Conservation (phyloP, 2,113 vertebrate species). For the Charadrius vociferus region DNA sequence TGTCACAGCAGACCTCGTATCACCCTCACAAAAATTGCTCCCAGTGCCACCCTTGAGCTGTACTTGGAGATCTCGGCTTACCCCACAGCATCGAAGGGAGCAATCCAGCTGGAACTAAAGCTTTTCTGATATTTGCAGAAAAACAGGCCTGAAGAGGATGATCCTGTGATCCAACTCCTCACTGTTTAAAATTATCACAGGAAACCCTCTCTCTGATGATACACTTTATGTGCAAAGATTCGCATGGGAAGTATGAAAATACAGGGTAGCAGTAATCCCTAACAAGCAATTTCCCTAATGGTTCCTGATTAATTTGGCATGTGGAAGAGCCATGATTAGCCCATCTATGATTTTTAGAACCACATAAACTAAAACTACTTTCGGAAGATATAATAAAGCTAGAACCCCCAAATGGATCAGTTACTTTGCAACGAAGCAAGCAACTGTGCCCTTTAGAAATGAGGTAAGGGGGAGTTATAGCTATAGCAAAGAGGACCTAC, state of each 20-base stretch:
- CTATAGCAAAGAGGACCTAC: neutral
- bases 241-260: neutral
- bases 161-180: neutral
- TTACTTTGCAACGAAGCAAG: neutral
- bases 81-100: neutral
- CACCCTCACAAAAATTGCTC: neutral
- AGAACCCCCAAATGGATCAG: neutral
- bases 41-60: neutral
- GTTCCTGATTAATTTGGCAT: neutral
- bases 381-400: neutral
- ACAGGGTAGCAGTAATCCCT: neutral
- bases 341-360: neutral
- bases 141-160: neutral
- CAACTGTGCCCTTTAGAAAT: neutral
- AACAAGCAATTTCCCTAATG: neutral
- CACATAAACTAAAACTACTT: neutral
- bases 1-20: rapidly evolving
- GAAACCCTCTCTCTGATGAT: rapidly evolving
- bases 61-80: neutral
- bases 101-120: neutral
- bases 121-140: neutral
- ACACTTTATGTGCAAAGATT: neutral
- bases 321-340: neutral
- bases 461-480: neutral
- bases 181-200: neutral